These are phyloP conservation scores for Apolygus lucorum DNA, from an alignment of 1,140 invertebrate genomes.

Conservation along the genomic window DNA sequence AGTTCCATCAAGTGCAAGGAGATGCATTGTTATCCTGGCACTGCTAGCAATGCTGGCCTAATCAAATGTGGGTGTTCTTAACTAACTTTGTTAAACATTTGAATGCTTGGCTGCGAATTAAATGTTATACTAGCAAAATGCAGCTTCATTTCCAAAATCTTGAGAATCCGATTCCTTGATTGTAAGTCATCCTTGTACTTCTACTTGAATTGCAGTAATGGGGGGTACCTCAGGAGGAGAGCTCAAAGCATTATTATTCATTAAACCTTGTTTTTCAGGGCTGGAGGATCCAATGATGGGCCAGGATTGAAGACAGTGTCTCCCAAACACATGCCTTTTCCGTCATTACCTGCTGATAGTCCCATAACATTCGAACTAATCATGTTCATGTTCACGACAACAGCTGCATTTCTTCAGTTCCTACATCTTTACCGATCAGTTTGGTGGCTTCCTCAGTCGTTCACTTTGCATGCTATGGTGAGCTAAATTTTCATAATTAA, in stretches of 20 bases:
- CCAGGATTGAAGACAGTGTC: constrained; percentile 31
- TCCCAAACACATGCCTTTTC: constrained; percentile 77
- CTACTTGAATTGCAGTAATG: too few species aligned
- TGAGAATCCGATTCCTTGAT: too few species aligned
- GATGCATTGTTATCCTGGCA: too few species aligned
- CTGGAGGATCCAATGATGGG: not conserved
- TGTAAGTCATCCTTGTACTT: too few species aligned
- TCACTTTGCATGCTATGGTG: constrained; percentile 81
- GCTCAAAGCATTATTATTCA: not conserved
- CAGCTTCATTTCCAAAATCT: too few species aligned
- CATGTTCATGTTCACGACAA: constrained; percentile 67
- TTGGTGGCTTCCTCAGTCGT: constrained; percentile 94
- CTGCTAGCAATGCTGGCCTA: too few species aligned
- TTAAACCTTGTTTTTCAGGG: not conserved
- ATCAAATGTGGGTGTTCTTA: too few species aligned
- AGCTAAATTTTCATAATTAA: constrained; percentile 32
- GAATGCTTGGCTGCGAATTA: too few species aligned
- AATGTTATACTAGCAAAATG: too few species aligned
- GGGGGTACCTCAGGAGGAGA: too few species aligned
- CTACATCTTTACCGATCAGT: constrained; percentile 90
- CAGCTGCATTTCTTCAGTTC: constrained; percentile 72
- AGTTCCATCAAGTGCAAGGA: not conserved
- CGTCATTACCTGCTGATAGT: constrained; percentile 70
- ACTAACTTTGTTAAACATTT: too few species aligned
- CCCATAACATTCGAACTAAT: constrained; percentile 80